These are phyloP conservation scores for Leptocoma aspasia DNA, from an alignment of 2,113 vertebrate genomes.

Conservation along the genomic window DNA sequence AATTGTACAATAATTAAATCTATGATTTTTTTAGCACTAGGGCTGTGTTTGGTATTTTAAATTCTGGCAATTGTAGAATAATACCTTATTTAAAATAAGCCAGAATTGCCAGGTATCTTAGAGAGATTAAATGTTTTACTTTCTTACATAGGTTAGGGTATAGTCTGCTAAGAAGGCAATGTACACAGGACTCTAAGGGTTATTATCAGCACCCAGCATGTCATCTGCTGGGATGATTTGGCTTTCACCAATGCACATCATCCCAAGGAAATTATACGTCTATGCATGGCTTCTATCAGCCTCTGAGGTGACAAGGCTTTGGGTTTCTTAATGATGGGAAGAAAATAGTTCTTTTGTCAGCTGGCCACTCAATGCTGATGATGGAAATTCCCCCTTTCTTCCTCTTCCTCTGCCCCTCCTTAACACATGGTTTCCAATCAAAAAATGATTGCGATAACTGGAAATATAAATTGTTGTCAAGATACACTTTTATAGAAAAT, in stretches of 20 bases:
- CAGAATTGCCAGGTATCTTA: background rate
- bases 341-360: conserved; percentile 6
- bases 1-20: background rate
- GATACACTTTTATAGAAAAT: conserved; percentile 6
- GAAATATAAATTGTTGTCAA: background rate
- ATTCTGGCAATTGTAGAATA: background rate
- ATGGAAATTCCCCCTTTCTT: background rate
- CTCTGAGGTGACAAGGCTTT: background rate
- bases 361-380: background rate
- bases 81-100: background rate
- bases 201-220: background rate
- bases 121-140: background rate
- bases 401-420: background rate
- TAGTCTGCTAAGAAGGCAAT: rapidly evolving
- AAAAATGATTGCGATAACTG: background rate
- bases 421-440: background rate
- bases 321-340: background rate
- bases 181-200: background rate
- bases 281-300: background rate
- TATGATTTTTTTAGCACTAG: background rate
- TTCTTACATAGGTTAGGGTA: background rate
- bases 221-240: background rate
- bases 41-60: background rate
- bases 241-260: background rate
- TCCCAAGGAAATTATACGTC: background rate